phyloP scores from a whole-genome alignment of 2,888 invertebrate genomes.

The Leucozona laternaria region DNA sequence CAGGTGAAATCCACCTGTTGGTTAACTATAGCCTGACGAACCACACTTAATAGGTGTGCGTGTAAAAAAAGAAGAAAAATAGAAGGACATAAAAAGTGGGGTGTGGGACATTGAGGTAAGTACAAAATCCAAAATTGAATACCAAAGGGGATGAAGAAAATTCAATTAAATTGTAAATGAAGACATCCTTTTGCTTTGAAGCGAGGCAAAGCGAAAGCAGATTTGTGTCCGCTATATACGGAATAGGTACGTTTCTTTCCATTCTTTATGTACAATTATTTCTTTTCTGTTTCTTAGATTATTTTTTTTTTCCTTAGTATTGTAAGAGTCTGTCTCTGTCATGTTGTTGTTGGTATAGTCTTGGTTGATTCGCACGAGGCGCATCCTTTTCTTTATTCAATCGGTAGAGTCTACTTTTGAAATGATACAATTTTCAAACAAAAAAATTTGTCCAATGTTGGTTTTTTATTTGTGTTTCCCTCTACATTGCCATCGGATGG shows the following conservation, averaged over 20 bases:
- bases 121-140: conserved; percentile 75
- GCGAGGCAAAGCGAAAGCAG: conserved; percentile 48
- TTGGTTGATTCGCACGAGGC: conserved; percentile 23
- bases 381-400: conserved; percentile 56
- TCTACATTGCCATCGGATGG: background rate
- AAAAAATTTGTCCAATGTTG: background rate
- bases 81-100: conserved; percentile 37
- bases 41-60: conserved; percentile 58
- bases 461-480: background rate
- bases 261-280: conserved; percentile 50
- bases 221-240: conserved; percentile 37
- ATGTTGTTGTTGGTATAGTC: background rate
- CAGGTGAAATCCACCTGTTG: conserved; percentile 1
- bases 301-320: conserved; percentile 7
- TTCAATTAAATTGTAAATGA: conserved; percentile 77
- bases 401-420: conserved; percentile 3
- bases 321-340: conserved; percentile 6
- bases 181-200: conserved; percentile 68
- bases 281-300: conserved; percentile 42
- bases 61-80: conserved; percentile 28
- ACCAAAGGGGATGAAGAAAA: conserved; percentile 75
- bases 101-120: conserved; percentile 59
- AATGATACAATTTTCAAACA: conserved; percentile 47
- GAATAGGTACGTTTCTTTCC: conserved; percentile 6
- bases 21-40: conserved; percentile 55